These are phyloP conservation scores for Drosophila tropicalis DNA, from an alignment of 1,140 invertebrate species.

Conservation along the genomic window DNA sequence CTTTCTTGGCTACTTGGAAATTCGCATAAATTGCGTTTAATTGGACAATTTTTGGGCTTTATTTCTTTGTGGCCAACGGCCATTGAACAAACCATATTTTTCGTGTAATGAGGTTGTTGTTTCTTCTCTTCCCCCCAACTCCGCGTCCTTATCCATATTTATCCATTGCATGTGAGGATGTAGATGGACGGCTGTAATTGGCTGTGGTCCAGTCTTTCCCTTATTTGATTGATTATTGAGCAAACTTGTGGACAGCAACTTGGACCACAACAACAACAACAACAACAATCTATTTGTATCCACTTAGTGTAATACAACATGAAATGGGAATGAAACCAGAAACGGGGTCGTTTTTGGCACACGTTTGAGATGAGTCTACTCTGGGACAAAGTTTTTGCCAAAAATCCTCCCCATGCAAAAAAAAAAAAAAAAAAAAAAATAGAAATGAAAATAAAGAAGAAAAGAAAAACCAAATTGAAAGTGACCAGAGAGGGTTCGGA, in stretches of 20 bases:
- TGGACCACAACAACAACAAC: constrained; percentile 20
- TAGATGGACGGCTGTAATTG: constrained; percentile 58
- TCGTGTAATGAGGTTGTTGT: constrained; percentile 63
- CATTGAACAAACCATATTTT: constrained; percentile 42
- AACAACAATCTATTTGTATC: constrained; percentile 78
- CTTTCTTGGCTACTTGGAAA: constrained; percentile 64
- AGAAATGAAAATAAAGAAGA: constrained; percentile 21
- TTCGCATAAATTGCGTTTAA: constrained; percentile 79
- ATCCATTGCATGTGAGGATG: constrained; percentile 67
- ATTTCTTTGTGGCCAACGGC: constrained; percentile 72
- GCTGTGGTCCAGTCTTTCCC: constrained; percentile 30
- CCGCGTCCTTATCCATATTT: not conserved
- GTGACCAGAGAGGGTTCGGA: constrained; percentile 53
- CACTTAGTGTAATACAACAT: constrained; percentile 76
- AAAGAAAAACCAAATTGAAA: constrained; percentile 77
- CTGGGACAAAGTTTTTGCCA: constrained; percentile 41
- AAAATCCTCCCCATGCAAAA: constrained; percentile 25
- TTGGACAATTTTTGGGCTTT: constrained; percentile 74
- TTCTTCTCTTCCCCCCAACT: too few species aligned
- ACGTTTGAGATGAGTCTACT: not conserved
- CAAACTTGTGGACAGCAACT: constrained; percentile 77
- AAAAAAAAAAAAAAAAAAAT: too few species aligned
- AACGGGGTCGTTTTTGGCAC: constrained; percentile 39
- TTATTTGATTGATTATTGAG: constrained; percentile 81
- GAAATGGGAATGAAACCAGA: constrained; percentile 30